Evolutionary conservation across 2,797 vertebrate species (phyloP).

Genomic region (Dryobates pubescens): DNA sequence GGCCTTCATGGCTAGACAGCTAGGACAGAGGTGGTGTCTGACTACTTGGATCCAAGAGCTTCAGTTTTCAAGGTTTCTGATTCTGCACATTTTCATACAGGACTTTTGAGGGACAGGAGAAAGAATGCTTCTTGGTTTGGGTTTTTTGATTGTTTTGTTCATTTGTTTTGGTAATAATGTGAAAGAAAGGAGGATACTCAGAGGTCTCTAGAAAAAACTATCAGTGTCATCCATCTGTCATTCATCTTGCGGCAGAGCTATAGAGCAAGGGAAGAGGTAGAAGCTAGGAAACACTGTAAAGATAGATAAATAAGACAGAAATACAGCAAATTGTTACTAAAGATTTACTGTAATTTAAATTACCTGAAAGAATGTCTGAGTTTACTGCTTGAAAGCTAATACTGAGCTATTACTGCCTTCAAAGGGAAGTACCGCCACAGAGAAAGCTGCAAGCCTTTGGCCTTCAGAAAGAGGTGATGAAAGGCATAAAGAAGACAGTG

Average conservation of each 20-base stretch:
- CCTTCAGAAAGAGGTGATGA: slow-evolving; percentile 33
- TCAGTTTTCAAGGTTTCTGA: neutral
- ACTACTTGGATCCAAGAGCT: neutral
- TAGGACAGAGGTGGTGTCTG: neutral
- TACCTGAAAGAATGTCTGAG: neutral
- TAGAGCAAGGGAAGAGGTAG: neutral
- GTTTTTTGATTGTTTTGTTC: neutral
- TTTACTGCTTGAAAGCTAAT: slow-evolving; percentile 22
- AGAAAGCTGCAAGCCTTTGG: slow-evolving; percentile 29
- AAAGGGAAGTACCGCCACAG: slow-evolving; percentile 56
- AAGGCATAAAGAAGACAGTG: slow-evolving; percentile 54
- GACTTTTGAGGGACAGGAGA: neutral
- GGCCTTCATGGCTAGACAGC: neutral
- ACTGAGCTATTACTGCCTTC: slow-evolving; percentile 46
- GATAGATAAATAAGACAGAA: neutral
- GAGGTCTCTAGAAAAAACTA: neutral
- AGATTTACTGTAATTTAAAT: neutral
- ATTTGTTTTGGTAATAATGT: neutral
- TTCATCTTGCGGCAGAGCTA: neutral
- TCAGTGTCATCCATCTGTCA: neutral
- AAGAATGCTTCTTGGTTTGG: neutral
- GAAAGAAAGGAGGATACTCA: neutral
- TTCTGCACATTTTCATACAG: neutral
- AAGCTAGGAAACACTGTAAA: neutral
- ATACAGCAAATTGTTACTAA: neutral